phyloP scores from a whole-genome alignment of 2,797 vertebrate genomes.

The Meda fulgida region DNA sequence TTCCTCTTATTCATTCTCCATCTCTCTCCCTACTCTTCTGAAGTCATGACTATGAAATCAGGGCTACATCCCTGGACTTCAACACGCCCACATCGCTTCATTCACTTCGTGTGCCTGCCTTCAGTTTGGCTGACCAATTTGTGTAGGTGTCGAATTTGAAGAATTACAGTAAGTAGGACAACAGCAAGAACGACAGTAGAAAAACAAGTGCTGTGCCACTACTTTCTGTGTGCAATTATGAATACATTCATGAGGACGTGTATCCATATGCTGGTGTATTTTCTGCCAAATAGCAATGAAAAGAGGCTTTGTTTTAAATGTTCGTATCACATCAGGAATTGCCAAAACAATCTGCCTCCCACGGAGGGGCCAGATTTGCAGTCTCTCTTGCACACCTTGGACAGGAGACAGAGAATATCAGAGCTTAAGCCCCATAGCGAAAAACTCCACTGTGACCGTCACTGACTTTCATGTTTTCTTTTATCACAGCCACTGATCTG shows the following conservation, averaged over 20 bases:
- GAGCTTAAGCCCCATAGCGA: conserved; percentile 52
- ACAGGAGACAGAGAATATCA: conserved; percentile 56
- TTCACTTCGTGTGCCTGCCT: conserved; percentile 69
- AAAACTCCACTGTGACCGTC: conserved; percentile 50
- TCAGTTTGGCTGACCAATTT: conserved; percentile 70
- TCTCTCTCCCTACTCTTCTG: conserved; percentile 27
- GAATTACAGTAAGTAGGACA: conserved; percentile 79
- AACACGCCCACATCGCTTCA: conserved; percentile 65
- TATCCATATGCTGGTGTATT: conserved; percentile 78
- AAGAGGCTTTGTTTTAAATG: conserved; percentile 75
- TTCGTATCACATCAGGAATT: conserved; percentile 70
- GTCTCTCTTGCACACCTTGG: conserved; percentile 64
- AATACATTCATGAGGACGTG: conserved; percentile 72
- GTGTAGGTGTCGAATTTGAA: conserved; percentile 79
- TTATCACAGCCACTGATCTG: conserved; percentile 62
- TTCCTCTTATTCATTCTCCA: conserved; percentile 36
- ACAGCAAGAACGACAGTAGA: conserved; percentile 64
- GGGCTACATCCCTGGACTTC: conserved; percentile 65
- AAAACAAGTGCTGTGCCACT: conserved; percentile 68
- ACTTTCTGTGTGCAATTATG: conserved; percentile 70
- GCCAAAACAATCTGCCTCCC: conserved; percentile 77
- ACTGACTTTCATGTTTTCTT: conserved; percentile 48
- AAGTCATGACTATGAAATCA: conserved; percentile 64
- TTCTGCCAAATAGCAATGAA: conserved; percentile 74
- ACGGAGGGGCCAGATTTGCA: conserved; percentile 71